phyloP scores from a whole-genome alignment of 2,113 vertebrate species.

The Deroptyus accipitrinus region DNA sequence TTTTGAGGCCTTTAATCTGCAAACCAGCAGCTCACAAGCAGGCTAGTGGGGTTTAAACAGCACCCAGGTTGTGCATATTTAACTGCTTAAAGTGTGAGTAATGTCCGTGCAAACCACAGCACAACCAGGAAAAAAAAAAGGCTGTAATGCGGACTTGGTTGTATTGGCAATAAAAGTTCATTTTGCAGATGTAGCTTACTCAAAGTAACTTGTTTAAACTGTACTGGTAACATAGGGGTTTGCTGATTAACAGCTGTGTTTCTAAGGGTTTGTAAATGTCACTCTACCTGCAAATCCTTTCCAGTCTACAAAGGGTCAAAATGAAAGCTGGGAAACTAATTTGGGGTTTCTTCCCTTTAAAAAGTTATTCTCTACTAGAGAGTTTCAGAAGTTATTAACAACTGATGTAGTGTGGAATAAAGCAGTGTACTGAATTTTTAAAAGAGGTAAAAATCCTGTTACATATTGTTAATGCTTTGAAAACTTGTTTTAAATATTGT shows the following conservation, averaged over 20 bases:
- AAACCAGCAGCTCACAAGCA: background rate
- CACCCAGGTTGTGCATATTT: background rate
- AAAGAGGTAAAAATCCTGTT: conserved; percentile 62
- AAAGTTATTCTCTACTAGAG: background rate
- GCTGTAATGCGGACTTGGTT: background rate
- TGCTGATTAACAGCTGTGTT: background rate
- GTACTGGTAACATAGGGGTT: background rate
- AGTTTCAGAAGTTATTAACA: background rate
- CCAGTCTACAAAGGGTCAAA: background rate
- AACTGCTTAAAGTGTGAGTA: background rate
- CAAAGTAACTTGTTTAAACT: background rate
- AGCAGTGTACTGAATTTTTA: conserved; percentile 33
- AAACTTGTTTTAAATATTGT: conserved; percentile 73
- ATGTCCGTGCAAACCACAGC: background rate
- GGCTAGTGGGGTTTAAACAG: background rate
- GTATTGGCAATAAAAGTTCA: background rate
- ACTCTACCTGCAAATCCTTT: background rate
- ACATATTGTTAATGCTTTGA: conserved; percentile 70
- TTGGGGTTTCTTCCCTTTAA: background rate
- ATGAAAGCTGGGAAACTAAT: background rate
- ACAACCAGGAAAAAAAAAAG: background rate
- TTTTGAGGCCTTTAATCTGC: background rate
- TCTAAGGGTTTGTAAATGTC: background rate
- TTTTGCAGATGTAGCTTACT: background rate
- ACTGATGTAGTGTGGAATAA: background rate